Evolutionary conservation across 2,797 vertebrate genomes (phyloP).

Genomic region (Florisuga fusca): DNA sequence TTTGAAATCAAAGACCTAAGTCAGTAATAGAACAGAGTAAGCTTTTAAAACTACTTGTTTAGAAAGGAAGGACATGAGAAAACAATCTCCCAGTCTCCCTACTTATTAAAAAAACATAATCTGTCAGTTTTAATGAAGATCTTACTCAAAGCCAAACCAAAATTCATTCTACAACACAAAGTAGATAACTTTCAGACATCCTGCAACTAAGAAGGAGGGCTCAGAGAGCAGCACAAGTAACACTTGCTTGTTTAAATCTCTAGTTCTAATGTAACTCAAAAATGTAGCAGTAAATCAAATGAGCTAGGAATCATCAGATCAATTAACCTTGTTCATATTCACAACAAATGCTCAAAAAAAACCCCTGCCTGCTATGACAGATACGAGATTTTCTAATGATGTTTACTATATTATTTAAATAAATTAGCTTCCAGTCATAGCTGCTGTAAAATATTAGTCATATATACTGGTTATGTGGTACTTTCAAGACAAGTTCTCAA

Average conservation of each 20-base stretch:
- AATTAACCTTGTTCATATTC: not conserved
- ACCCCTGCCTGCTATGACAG: not conserved
- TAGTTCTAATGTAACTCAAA: not conserved
- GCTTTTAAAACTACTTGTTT: not conserved
- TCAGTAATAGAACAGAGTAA: not conserved
- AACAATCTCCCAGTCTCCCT: not conserved
- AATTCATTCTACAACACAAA: not conserved
- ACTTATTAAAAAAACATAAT: not conserved
- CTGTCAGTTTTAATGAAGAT: not conserved
- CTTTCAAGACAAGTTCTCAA: not conserved
- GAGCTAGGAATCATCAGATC: not conserved
- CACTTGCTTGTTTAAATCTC: not conserved
- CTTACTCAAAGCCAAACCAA: not conserved
- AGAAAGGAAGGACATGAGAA: not conserved
- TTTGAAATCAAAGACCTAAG: conserved; percentile 13
- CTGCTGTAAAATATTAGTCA: not conserved
- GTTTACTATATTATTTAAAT: not conserved
- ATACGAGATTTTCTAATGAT: not conserved
- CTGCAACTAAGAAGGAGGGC: not conserved
- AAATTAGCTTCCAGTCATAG: not conserved
- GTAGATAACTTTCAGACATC: not conserved
- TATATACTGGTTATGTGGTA: not conserved
- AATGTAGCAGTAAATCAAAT: not conserved
- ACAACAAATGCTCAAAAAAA: not conserved
- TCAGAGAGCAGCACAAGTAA: not conserved